Conservation (phyloP, 2,797 vertebrate genomes). For the Brachyalestes nurse region DNA sequence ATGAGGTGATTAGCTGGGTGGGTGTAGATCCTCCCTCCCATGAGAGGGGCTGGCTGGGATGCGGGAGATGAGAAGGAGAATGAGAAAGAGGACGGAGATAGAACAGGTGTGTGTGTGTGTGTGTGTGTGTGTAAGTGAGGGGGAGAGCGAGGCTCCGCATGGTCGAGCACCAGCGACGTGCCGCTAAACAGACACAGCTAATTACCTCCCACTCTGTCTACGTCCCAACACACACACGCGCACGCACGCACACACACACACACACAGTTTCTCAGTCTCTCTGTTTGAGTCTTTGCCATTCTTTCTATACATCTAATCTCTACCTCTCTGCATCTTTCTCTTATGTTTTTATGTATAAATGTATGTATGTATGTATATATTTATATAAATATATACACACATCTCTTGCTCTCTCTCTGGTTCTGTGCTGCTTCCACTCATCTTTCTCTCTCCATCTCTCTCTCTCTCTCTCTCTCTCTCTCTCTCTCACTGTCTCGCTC, state of each 20-base stretch:
- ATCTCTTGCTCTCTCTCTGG: conserved; percentile 20
- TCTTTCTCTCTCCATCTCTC: no score
- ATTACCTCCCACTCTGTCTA: conserved; percentile 64
- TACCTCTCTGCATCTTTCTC: background rate
- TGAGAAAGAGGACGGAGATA: conserved; percentile 10
- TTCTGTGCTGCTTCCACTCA: background rate
- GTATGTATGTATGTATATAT: no score
- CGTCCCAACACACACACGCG: conserved; percentile 29
- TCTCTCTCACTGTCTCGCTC: no score
- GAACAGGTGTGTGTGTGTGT: no score
- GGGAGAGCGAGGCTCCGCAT: conserved; percentile 42
- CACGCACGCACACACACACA: background rate
- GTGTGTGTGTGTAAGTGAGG: no score
- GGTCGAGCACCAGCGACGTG: conserved; percentile 47
- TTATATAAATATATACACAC: no score
- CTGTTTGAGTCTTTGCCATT: conserved; percentile 44
- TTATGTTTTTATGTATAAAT: no score
- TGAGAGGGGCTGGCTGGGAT: no score
- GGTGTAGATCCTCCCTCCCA: background rate
- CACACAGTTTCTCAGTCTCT: conserved; percentile 50
- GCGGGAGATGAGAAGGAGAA: background rate
- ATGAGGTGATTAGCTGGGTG: background rate
- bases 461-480: no score
- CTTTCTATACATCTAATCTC: conserved; percentile 9
- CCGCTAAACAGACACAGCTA: conserved; percentile 66